Percentiles rank a stretch among this genome's conserved stretches.
phyloP scores from a whole-genome alignment of 2,113 vertebrate genomes.

The Aix galericulata region DNA sequence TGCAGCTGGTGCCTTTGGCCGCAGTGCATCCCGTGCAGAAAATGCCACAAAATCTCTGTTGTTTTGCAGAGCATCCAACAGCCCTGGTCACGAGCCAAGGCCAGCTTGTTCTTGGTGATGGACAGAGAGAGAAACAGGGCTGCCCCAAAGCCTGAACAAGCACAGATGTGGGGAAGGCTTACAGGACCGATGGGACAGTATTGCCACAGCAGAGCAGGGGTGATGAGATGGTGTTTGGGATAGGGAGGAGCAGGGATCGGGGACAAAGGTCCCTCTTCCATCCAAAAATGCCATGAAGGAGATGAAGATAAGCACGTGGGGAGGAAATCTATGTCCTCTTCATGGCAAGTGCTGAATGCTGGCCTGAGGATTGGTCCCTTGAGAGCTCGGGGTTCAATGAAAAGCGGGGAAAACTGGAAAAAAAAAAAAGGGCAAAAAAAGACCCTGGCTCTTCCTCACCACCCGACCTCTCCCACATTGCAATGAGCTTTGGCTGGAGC shows the following conservation, averaged over 20 bases:
- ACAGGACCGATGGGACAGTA: fast-evolving
- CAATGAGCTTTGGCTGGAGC: not conserved
- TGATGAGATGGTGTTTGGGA: not conserved
- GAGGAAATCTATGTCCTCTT: not conserved
- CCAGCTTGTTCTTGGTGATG: not conserved
- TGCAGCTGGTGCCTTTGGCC: slow-evolving; percentile 24
- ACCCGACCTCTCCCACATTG: not conserved
- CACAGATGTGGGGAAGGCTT: not conserved
- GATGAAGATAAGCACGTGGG: not conserved
- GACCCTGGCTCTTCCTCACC: not conserved
- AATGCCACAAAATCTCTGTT: not conserved
- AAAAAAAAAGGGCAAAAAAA: not conserved
- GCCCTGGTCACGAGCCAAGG: not conserved
- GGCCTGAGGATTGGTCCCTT: not conserved
- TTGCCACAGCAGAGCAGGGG: not conserved
- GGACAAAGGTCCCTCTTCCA: not conserved
- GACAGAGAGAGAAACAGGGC: not conserved
- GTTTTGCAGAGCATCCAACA: not conserved
- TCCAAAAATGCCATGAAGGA: not conserved
- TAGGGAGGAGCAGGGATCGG: not conserved
- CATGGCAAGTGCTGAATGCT: not conserved
- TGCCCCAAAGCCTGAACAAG: not conserved
- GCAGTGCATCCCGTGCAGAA: not conserved
- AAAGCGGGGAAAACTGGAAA: not conserved
- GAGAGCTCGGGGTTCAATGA: not conserved